phyloP scores from a whole-genome alignment of 2,888 invertebrate genomes.

The Phaedon cochleariae region DNA sequence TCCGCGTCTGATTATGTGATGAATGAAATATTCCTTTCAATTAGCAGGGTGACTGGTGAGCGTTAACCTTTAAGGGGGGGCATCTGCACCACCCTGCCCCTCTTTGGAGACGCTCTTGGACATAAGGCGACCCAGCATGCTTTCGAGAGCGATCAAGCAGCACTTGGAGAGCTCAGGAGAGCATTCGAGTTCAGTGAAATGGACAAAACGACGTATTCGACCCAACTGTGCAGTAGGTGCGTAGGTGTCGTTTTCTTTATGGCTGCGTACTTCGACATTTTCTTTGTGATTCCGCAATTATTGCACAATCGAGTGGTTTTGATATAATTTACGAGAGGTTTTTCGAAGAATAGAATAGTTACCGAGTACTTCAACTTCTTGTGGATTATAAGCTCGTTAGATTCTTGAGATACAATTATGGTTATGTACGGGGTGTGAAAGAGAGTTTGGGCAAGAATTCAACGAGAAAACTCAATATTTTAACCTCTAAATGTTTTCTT shows the following conservation, averaged over 20 bases:
- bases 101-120: no score
- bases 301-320: not conserved
- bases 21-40: no score
- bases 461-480: no score
- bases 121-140: constrained; percentile 34
- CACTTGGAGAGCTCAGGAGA: constrained; percentile 1
- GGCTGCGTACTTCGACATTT: not conserved
- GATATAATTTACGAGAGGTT: not conserved
- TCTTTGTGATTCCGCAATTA: not conserved
- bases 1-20: no score
- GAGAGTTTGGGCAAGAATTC: no score
- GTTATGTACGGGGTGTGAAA: not conserved
- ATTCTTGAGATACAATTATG: not conserved
- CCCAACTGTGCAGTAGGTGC: constrained; percentile 33
- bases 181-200: constrained; percentile 36
- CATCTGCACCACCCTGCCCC: no score
- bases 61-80: no score
- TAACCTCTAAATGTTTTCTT: no score
- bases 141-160: constrained; percentile 30
- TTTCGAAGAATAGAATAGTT: not conserved
- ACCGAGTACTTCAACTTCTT: not conserved
- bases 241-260: not conserved
- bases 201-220: constrained; percentile 30
- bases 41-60: no score
- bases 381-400: not conserved